Base-by-base conservation (phyloP, 1,140 invertebrate species). In the Nephila pilipes region DNA sequence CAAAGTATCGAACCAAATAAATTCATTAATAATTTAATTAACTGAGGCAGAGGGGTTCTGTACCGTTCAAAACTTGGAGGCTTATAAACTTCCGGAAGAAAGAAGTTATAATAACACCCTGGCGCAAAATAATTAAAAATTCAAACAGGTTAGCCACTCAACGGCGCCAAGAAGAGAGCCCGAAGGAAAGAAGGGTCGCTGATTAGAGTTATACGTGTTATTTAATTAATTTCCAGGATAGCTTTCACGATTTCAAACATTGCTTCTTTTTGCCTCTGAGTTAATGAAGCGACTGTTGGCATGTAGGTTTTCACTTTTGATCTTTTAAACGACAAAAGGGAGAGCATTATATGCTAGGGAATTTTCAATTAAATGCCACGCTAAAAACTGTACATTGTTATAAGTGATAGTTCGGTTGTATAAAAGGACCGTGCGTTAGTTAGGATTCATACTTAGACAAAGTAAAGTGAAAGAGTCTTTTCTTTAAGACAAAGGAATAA, bases 21-120 rank as follows among this genome's bases (percentile, higher is more conserved):
- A 87, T 87, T 87, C 32, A 87, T 87, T 87, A 87, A 87, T 54
- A 60, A 63, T 60, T 87, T 87, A 87, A 87, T 87, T 87, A 87
- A 60, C 54, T 63, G 20, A 22, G 85, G 32, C 36, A 57, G 54
- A 57, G 14, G 83, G 25, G 38, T 32, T 85, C 83, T 81, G 36
- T n/a, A 81, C 36, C 25, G 83, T 57, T 85, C 55, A 58, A 85
- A 85, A 85, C 2, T 85, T 85, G 14, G 32, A 10, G 57, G 36
- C 20, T 87, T 87, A 87, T 36, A 55, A 81, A 46, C 22, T 54
- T 6, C 36, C 80, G 46, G 80, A 81, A 81, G 80, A 58, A 60
- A 87, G 85, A 60, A 87, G 58, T 60, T 60, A 55, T 54, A 81
- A 87, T 87, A 87, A 87, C 85, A 87, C 55, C 55, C 85, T 12